Evolutionary conservation across 2,113 vertebrate species (phyloP), one percentile per base, ranked within the genome.

Genomic region (rat (Rattus norvegicus)): DNA sequence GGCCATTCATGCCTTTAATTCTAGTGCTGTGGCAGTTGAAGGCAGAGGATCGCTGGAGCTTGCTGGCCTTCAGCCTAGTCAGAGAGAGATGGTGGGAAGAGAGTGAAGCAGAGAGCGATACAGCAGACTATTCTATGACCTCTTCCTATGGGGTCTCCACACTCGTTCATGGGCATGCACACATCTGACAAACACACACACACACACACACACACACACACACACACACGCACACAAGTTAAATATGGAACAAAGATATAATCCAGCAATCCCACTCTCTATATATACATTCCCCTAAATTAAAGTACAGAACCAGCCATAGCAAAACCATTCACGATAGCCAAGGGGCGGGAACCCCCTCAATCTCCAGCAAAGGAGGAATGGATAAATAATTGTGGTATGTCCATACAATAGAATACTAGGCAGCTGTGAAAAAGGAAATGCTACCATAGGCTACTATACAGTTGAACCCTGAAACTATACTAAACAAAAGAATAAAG

Each of bases 361-460:
- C 36, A 12, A 22, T 10, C 5, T 13, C 47, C 79, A n/a, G 52
- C 80, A 83, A 61, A 39, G 56, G 80, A 28, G 3, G 36, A 39
- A 16, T 26, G 56, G 56, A 61, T 39, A 12, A 52, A 12, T 65
- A 16, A n/a, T 24, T 2, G 28, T 0, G 22, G 20, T 30, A 26
- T 28, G 59, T 13, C 16, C 30, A 4, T 0, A 20, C 11, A 16
- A 24, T 0, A 39, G 56, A n/a, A 9, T 5, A 19, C 10, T 19
- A 39, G 61, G 33, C 5, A 26, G 49, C 4, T 14, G 63, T 10
- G 43, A 79, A 69, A 17, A 83, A 69, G 14, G 33, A 76, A 49
- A 30, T 10, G 3, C 22, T 6, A 30, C 11, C 7, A 20, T 26
- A 28, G 33, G 22, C 39, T 43, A 7, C 61, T 7, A 4, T 17